A percentile compares a stretch with the other conserved stretches of the same genome.
Evolutionary conservation across 2,797 vertebrate species (phyloP).

Genomic region (Leptoclinus maculatus): DNA sequence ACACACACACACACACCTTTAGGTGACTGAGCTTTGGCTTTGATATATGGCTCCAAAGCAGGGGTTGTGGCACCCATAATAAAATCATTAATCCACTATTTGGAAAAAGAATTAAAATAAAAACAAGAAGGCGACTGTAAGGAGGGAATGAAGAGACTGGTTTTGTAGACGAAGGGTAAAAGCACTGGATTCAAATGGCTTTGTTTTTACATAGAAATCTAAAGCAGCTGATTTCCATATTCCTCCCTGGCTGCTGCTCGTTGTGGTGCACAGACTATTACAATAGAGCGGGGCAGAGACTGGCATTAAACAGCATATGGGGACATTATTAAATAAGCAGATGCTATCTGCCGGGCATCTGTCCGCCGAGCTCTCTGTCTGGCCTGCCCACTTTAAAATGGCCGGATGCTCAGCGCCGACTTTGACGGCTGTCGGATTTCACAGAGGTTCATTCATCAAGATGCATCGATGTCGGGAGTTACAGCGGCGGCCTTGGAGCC

Average conservation of each 20-base stretch:
- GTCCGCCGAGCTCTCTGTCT: constrained; percentile 9
- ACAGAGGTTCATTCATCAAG: constrained; percentile 38
- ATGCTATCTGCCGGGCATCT: constrained; percentile 45
- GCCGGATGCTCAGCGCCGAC: constrained; percentile 14
- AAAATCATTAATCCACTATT: constrained; percentile 29
- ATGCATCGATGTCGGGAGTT: constrained; percentile 37
- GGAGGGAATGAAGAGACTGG: neutral
- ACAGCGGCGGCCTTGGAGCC: constrained; percentile 42
- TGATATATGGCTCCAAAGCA: constrained; percentile 42
- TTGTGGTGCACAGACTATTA: constrained; percentile 15
- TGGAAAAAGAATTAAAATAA: neutral
- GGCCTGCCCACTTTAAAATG: constrained; percentile 29
- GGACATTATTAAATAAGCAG: constrained; percentile 56
- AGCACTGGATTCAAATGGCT: constrained; percentile 1
- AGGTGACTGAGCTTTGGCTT: constrained; percentile 20
- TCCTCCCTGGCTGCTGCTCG: constrained; percentile 24
- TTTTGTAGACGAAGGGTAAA: constrained; percentile 1
- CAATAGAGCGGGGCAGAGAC: constrained; percentile 3
- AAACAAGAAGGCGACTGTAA: neutral
- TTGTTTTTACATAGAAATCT: constrained; percentile 28
- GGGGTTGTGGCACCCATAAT: constrained; percentile 31
- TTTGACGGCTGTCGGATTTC: constrained; percentile 32
- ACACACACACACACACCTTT: neutral
- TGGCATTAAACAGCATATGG: constrained; percentile 45
- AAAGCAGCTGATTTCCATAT: constrained; percentile 39